These are phyloP conservation scores for Oscarella lobularis DNA, from an alignment of 37 sponge, comb jelly and placozoan species.

Conservation along the genomic window DNA sequence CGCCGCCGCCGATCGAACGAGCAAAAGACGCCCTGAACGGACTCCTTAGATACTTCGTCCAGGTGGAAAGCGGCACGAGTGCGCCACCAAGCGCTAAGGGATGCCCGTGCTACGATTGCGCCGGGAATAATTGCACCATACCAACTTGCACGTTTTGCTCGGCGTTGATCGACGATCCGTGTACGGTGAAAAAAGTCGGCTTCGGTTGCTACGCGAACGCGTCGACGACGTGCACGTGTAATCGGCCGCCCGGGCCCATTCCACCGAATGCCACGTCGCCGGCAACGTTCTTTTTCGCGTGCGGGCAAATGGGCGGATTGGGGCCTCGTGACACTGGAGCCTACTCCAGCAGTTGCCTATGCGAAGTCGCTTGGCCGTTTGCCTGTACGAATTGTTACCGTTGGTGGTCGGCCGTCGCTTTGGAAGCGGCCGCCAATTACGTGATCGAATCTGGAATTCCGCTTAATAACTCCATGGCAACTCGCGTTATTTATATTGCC, in stretches of 20 bases:
- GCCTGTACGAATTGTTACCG: constrained; percentile 16
- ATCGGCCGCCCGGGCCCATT: neutral
- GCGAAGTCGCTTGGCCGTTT: neutral
- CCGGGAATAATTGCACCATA: neutral
- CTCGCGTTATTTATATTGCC: neutral
- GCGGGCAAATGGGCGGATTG: neutral
- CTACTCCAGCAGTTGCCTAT: neutral
- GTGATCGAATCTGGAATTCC: neutral
- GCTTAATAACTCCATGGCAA: neutral
- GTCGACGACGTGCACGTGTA: neutral
- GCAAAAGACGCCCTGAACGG: neutral
- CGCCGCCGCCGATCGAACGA: neutral
- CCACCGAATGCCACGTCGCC: neutral
- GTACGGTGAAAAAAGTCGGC: no score
- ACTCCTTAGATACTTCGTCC: neutral
- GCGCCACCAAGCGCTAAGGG: neutral
- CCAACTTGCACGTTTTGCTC: neutral
- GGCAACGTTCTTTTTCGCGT: neutral
- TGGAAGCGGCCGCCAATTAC: constrained; percentile 5
- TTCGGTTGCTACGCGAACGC: neutral
- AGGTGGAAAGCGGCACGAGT: neutral
- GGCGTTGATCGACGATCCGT: no score
- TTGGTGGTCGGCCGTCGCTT: constrained; percentile 13
- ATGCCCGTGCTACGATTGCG: neutral
- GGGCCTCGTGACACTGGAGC: neutral